phyloP scores from a whole-genome alignment of 2,113 vertebrate genomes.

The Neoarius graeffei region DNA sequence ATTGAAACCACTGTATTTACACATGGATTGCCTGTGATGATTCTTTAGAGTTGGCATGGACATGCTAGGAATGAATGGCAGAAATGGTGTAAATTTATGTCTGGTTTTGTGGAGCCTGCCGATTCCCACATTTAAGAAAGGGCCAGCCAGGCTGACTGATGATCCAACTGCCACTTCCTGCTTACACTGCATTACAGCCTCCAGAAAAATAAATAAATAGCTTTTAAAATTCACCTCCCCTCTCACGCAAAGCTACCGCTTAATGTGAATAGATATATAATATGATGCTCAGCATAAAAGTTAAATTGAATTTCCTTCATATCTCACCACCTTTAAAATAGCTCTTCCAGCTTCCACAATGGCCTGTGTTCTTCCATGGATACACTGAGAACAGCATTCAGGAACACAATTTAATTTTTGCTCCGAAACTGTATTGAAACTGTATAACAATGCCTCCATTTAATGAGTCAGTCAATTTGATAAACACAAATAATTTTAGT shows the following conservation, averaged over 20 bases:
- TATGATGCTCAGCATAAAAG: constrained; percentile 51
- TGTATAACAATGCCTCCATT: background rate
- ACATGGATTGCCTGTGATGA: constrained; percentile 30
- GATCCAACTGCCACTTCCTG: constrained; percentile 43
- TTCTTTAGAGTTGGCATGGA: constrained; percentile 37
- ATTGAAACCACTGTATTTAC: constrained; percentile 9
- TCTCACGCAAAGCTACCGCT: constrained; percentile 24
- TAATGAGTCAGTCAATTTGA: constrained; percentile 1
- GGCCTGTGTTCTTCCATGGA: background rate
- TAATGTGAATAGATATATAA: constrained; percentile 51
- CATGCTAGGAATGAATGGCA: constrained; percentile 32
- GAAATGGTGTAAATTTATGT: constrained; percentile 16
- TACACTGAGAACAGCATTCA: background rate
- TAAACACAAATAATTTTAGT: background rate
- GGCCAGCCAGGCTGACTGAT: constrained; percentile 45
- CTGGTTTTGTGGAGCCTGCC: constrained; percentile 25
- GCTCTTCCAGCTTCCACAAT: background rate
- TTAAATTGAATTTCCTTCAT: constrained; percentile 51
- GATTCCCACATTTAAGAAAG: constrained; percentile 45
- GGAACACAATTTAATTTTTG: background rate
- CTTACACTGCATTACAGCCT: constrained; percentile 50
- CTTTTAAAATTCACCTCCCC: constrained; percentile 44
- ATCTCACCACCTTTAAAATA: constrained; percentile 22
- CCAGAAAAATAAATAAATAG: constrained; percentile 46
- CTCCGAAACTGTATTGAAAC: background rate